phyloP scores from a whole-genome alignment of 2,113 vertebrate genomes.

The Toxotes jaculatrix region DNA sequence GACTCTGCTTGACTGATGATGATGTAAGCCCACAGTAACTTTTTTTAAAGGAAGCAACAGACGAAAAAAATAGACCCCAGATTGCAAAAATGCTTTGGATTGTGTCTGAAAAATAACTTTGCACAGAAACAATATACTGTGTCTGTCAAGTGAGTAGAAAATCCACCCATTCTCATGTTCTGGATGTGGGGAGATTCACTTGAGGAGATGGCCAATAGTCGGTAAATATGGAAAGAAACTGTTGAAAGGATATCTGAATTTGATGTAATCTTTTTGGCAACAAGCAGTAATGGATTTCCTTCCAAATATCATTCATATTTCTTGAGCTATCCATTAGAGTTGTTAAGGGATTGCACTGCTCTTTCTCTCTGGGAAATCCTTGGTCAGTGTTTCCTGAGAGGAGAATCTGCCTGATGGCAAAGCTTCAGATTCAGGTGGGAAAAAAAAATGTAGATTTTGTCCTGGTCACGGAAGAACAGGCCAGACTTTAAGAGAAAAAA shows the following conservation, averaged over 20 bases:
- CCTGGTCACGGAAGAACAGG: constrained; percentile 51
- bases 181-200: too few species aligned
- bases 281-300: not conserved
- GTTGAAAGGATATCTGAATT: not conserved
- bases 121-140: not conserved
- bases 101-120: not conserved
- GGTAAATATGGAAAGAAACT: not conserved
- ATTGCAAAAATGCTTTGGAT: constrained; percentile 9
- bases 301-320: constrained; percentile 8
- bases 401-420: constrained; percentile 16
- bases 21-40: constrained; percentile 32
- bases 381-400: constrained; percentile 26
- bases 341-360: constrained; percentile 13
- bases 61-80: not conserved
- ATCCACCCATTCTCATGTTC: too few species aligned
- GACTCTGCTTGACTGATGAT: not conserved
- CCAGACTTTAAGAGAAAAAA: constrained; percentile 42
- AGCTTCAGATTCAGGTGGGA: constrained; percentile 35
- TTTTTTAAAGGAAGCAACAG: constrained; percentile 19
- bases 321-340: constrained; percentile 9
- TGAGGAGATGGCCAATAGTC: too few species aligned
- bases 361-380: constrained; percentile 12
- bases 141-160: too few species aligned
- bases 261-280: not conserved
- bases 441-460: constrained; percentile 53